These are phyloP conservation scores for Dinoponera quadriceps DNA, from an alignment of 1,140 invertebrate genomes.

Conservation along the genomic window DNA sequence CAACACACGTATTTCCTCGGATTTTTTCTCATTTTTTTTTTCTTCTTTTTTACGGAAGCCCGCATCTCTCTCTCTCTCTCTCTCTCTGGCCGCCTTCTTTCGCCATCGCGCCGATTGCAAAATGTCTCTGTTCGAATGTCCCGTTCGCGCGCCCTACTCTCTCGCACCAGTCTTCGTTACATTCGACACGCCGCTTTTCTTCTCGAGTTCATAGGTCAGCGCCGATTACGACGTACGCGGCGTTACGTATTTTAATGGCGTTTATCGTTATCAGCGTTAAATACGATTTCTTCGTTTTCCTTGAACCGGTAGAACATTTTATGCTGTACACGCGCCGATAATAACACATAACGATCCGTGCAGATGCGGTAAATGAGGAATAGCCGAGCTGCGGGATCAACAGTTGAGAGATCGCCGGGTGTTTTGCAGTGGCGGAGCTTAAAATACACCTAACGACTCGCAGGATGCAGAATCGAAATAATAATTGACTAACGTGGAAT, in stretches of 20 bases:
- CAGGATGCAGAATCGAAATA: not conserved
- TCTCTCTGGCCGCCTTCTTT: too few relatives aligned
- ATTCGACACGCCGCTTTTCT: slow-evolving; percentile 10
- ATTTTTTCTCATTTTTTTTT: not conserved
- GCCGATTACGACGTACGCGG: not conserved
- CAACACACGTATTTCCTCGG: not conserved
- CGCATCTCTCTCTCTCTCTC: slow-evolving; percentile 2
- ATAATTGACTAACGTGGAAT: not conserved
- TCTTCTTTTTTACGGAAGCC: not conserved
- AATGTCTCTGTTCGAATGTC: too few relatives aligned
- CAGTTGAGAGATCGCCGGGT: not conserved
- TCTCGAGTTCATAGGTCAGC: slow-evolving; percentile 59
- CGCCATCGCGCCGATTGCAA: slow-evolving; percentile 15
- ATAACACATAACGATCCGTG: not conserved
- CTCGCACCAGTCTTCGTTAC: not conserved
- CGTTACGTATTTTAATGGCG: slow-evolving; percentile 1
- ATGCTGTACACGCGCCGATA: not conserved
- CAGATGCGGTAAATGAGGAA: not conserved
- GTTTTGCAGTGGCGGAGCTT: not conserved
- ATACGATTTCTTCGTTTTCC: slow-evolving; percentile 22
- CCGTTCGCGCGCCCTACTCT: not conserved
- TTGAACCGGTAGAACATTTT: slow-evolving; percentile 2
- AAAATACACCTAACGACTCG: not conserved
- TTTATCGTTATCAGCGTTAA: slow-evolving; percentile 24
- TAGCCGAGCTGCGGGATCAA: not conserved